Percentiles rank a stretch among this genome's conserved stretches.
phyloP scores from a whole-genome alignment of 2,113 vertebrate genomes.

The Microcebus murinus region DNA sequence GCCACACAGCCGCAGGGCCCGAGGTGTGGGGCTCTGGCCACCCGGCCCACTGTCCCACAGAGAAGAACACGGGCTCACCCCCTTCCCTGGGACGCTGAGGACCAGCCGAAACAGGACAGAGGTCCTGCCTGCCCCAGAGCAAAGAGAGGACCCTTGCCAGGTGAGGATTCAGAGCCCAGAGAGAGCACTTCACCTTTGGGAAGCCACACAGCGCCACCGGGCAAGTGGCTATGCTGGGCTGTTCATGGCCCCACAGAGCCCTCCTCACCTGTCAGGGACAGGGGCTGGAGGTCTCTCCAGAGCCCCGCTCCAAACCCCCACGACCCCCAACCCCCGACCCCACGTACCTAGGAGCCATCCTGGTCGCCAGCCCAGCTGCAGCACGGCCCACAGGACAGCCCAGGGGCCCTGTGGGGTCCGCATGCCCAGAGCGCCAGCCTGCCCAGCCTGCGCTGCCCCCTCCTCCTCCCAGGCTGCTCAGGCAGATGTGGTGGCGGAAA shows the following conservation, averaged over 20 bases:
- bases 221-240: neutral
- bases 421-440: constrained; percentile 34
- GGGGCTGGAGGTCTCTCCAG: rapidly evolving
- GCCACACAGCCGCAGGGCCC: rapidly evolving
- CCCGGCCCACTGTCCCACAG: neutral
- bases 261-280: rapidly evolving
- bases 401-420: constrained; percentile 17
- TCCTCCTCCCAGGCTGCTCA: neutral
- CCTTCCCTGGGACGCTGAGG: rapidly evolving
- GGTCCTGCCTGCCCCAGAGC: neutral
- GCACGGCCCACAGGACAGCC: constrained; percentile 12
- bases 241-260: rapidly evolving
- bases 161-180: neutral
- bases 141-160: neutral
- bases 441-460: neutral
- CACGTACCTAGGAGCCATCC: constrained; percentile 62
- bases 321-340: neutral
- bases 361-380: constrained; percentile 63
- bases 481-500: constrained; percentile 86
- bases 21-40: neutral
- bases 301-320: rapidly evolving
- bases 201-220: neutral
- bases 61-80: too few relatives aligned
- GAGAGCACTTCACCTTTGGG: neutral
- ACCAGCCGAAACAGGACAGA: neutral